Conservation (phyloP, 2,113 vertebrate species). For the Procavia capensis region DNA sequence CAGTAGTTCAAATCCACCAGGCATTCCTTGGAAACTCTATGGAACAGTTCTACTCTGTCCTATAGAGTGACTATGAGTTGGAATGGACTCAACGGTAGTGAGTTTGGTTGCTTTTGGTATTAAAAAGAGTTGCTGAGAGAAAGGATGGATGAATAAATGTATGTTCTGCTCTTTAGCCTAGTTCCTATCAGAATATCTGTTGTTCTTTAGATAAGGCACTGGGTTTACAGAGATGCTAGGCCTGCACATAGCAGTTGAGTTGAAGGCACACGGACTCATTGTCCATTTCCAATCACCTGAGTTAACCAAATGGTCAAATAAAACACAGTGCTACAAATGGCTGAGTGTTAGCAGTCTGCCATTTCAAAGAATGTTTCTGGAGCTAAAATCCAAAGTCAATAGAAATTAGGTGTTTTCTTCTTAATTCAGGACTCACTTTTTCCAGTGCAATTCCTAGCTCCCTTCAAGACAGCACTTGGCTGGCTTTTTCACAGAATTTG, state of each 20-base stretch:
- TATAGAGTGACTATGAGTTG: too few relatives aligned
- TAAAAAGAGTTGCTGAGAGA: not conserved
- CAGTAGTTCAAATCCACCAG: too few relatives aligned
- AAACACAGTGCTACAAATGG: not conserved
- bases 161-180: rapidly evolving
- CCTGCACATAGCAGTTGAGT: not conserved
- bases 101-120: not conserved
- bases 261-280: rapidly evolving
- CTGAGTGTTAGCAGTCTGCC: not conserved
- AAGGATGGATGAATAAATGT: not conserved
- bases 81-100: too few relatives aligned
- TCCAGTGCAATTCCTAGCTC: not conserved
- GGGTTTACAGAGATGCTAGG: rapidly evolving
- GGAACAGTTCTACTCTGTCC: too few relatives aligned
- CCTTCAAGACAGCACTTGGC: not conserved
- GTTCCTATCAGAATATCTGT: too few relatives aligned
- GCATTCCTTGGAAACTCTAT: too few relatives aligned
- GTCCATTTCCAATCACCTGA: not conserved
- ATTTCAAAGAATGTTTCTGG: not conserved
- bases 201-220: rapidly evolving
- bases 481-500: too few relatives aligned
- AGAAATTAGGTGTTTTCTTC: not conserved
- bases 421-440: not conserved
- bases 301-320: not conserved
- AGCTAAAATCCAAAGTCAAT: not conserved